Conservation (phyloP, 1,140 invertebrate species). For the Lanistes nyassanus region DNA sequence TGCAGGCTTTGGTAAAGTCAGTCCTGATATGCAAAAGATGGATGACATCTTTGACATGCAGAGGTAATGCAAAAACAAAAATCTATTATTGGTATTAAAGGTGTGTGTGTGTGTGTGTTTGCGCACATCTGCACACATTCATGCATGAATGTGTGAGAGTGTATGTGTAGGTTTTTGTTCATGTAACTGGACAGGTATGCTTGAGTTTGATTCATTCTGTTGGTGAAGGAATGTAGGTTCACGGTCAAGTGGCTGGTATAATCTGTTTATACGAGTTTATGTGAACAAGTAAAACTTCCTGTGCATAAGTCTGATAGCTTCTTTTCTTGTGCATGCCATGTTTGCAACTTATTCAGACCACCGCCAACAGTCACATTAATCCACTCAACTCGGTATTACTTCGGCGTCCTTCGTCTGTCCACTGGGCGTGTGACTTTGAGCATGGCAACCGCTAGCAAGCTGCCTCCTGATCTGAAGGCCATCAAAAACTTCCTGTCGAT, state of each 20-base stretch:
- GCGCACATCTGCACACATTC: constrained; percentile 60
- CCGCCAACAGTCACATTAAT: constrained; percentile 82
- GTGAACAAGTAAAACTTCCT: background rate
- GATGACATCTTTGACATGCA: constrained; percentile 78
- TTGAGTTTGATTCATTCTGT: background rate
- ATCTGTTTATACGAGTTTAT: background rate
- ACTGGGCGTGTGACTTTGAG: constrained; percentile 85
- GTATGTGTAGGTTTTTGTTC: background rate
- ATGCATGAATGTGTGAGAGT: background rate
- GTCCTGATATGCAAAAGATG: constrained; percentile 68
- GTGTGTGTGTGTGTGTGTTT: constrained; percentile 5
- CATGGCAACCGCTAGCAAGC: constrained; percentile 81
- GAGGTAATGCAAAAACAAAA: constrained; percentile 22
- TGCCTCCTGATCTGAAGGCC: constrained; percentile 78
- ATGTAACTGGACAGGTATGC: background rate
- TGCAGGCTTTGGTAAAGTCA: constrained; percentile 67
- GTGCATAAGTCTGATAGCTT: background rate
- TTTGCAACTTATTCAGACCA: constrained; percentile 39
- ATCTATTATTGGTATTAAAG: background rate
- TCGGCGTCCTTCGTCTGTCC: constrained; percentile 84
- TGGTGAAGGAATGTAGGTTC: background rate
- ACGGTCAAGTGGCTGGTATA: background rate
- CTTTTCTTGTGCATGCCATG: background rate
- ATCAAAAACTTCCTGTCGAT: constrained; percentile 89
- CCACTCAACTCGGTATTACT: constrained; percentile 84